These are phyloP conservation scores for Thalpophila matura DNA, from an alignment of 2,888 invertebrate genomes.

Conservation along the genomic window DNA sequence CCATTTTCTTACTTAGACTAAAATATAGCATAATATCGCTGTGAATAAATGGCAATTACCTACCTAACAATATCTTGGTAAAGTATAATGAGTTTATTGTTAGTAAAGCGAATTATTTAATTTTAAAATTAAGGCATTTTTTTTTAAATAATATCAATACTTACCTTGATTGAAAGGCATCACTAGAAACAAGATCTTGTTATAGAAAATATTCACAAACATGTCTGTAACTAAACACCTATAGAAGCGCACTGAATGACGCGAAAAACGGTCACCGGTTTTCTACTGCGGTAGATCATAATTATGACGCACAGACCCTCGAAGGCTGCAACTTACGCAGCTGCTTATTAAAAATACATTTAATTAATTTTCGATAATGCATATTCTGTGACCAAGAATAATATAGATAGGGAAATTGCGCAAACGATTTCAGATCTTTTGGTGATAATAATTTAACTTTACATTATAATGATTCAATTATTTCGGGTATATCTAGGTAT, in stretches of 20 bases:
- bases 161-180: conserved; percentile 13
- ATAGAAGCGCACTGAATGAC: conserved; percentile 21
- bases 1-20: too few relatives aligned
- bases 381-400: not conserved
- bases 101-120: too few relatives aligned
- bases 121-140: not conserved
- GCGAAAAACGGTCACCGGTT: conserved; percentile 21
- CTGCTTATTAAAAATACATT: not conserved
- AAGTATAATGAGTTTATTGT: too few relatives aligned
- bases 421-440: too few relatives aligned
- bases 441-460: too few relatives aligned
- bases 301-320: conserved; percentile 25
- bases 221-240: conserved; percentile 24
- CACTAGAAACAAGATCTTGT: not conserved
- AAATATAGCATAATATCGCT: too few relatives aligned
- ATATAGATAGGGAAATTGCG: too few relatives aligned
- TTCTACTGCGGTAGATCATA: not conserved
- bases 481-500: too few relatives aligned
- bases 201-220: conserved; percentile 6
- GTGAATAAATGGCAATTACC: too few relatives aligned
- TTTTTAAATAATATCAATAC: not conserved
- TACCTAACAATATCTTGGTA: too few relatives aligned
- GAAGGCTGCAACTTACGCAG: conserved; percentile 11
- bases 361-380: conserved; percentile 5
- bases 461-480: too few relatives aligned